Base-by-base conservation (phyloP, 2,113 vertebrate species). In the Nanorana parkeri region DNA sequence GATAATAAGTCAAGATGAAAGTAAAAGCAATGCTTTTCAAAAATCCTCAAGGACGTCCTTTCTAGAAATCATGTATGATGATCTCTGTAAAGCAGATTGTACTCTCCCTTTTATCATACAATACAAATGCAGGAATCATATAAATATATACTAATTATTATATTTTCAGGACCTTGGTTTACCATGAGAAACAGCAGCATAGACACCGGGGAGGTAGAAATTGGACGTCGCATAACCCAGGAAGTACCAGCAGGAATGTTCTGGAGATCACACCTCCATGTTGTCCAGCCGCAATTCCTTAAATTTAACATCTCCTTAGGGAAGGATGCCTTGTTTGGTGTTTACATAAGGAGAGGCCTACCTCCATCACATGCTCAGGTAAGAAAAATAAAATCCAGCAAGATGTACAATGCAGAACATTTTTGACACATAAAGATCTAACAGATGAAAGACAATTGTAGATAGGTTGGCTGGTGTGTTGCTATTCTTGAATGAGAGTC, bases 271-370 rank as follows among this genome's bases (percentile, higher is more conserved):
- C 95, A 98, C 89, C 95, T 99, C 73, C 96, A 97, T 81, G 95
- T 99, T 87, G 93, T 85, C 86, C 95, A 97, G 83, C 96, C 97
- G 3, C 98, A 99, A 89, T 99, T 99, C 90, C 91, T 99, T 80
- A 99, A 99, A 89, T 99, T 99, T 93, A 99, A 99, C 92, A 98
- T 99, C 84, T 98, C 98, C 79, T 92, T 99, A 61, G 96, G 97
- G 63, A 98, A 96, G 87, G 97, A 99, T 32, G 98, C 98, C 21
- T 95, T 99, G 84, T 99, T 99, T 3, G 98, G 97, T 54, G 96
- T 99, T 78, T 99, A 99, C 87, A 98, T 98, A 78, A 92, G 98
- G 91, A 98, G 97, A 86, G 97, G 97, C 85, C 94, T 99, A 58
- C 95, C 96, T 61, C 98, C 98, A 0, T 99, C 97, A 32, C 98